phyloP scores from a whole-genome alignment of 2,888 invertebrate species.

The Eulithis prunata region DNA sequence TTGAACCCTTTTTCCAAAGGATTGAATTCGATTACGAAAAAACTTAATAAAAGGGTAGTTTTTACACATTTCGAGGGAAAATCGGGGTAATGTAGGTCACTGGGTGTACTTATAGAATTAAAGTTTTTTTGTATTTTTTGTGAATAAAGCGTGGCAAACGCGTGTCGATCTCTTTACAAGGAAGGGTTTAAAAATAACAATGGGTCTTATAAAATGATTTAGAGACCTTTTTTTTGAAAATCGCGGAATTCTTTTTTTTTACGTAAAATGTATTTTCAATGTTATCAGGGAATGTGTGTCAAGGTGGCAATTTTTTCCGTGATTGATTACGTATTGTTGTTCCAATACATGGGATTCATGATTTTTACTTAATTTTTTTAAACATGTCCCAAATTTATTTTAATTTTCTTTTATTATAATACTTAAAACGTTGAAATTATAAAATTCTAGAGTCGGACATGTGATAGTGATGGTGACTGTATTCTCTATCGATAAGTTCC shows the following conservation, averaged over 20 bases:
- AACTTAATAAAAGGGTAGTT: slow-evolving; percentile 71
- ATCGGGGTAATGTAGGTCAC: slow-evolving; percentile 76
- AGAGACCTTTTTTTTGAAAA: slow-evolving; percentile 60
- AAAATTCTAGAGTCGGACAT: no score
- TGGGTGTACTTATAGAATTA: slow-evolving; percentile 72
- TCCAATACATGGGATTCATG: no score
- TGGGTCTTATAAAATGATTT: slow-evolving; percentile 78
- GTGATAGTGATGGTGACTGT: no score
- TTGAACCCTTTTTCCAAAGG: slow-evolving; percentile 82
- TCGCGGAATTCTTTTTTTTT: slow-evolving; percentile 67
- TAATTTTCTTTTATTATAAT: no score
- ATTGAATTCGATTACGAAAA: slow-evolving; percentile 81
- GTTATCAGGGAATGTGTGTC: slow-evolving; percentile 59
- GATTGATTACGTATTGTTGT: slow-evolving; percentile 70
- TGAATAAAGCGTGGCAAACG: slow-evolving; percentile 67
- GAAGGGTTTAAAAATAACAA: slow-evolving; percentile 80
- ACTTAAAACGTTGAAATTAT: no score
- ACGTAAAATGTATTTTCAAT: slow-evolving; percentile 56
- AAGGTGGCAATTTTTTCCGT: slow-evolving; percentile 55
- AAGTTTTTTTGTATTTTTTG: slow-evolving; percentile 59
- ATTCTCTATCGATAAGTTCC: no score
- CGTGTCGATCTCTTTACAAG: slow-evolving; percentile 67
- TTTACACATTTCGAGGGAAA: slow-evolving; percentile 72
- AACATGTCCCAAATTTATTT: no score
- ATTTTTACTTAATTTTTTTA: no score